phyloP scores from a whole-genome alignment of 2,888 invertebrate genomes.

The Pristionchus japonicus region DNA sequence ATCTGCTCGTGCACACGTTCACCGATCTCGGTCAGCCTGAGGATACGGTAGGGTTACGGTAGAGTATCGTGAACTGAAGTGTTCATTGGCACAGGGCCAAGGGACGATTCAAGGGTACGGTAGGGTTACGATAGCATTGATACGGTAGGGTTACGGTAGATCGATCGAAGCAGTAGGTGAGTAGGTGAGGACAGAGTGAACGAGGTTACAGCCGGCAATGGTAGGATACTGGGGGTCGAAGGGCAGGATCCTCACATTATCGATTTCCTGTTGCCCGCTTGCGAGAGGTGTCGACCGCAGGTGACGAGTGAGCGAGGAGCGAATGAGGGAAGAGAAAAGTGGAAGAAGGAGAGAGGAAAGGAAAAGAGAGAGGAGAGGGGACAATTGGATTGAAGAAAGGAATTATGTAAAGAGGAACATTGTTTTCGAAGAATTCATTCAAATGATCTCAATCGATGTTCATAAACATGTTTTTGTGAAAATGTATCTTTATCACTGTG shows the following conservation, averaged over 20 bases:
- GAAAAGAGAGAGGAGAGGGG: background rate
- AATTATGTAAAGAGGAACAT: too few species aligned
- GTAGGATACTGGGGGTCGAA: background rate
- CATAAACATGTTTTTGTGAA: too few species aligned
- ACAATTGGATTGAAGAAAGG: background rate
- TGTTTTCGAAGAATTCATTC: too few species aligned
- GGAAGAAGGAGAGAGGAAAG: background rate
- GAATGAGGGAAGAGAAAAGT: slow-evolving; percentile 11
- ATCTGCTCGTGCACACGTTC: slow-evolving; percentile 69
- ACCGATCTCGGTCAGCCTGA: slow-evolving; percentile 55
- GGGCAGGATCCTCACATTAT: background rate
- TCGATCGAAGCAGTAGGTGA: background rate
- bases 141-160: background rate
- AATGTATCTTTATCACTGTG: too few species aligned
- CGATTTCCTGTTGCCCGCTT: background rate
- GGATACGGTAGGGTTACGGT: background rate
- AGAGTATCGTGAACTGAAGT: too few species aligned
- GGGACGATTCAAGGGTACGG: background rate
- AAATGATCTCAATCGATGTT: too few species aligned
- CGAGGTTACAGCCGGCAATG: too few species aligned
- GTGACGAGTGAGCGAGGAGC: too few species aligned
- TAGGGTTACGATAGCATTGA: background rate
- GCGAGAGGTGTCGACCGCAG: background rate
- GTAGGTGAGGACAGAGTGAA: too few species aligned
- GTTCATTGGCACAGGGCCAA: too few species aligned